Conservation (phyloP, 2,113 vertebrate genomes). For the Agapornis roseicollis region DNA sequence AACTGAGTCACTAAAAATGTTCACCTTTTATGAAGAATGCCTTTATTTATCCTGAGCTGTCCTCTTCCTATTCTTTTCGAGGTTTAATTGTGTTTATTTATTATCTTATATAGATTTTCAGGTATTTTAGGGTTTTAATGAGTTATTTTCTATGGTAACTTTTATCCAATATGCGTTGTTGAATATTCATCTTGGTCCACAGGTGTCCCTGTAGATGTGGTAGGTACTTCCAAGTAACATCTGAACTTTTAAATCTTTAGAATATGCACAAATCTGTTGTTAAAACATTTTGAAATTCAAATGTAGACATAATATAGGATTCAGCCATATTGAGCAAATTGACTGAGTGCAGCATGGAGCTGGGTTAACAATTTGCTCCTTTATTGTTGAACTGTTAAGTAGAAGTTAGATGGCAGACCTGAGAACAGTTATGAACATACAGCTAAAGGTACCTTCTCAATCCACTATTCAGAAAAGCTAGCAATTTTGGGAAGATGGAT, state of each 20-base stretch:
- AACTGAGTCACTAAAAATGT: not conserved
- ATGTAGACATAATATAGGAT: not conserved
- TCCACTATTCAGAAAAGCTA: not conserved
- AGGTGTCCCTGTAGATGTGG: not conserved
- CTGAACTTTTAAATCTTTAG: not conserved
- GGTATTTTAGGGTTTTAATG: not conserved
- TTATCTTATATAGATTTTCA: not conserved
- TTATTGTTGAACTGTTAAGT: not conserved
- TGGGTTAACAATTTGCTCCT: not conserved
- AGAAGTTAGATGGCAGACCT: not conserved
- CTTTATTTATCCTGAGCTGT: not conserved
- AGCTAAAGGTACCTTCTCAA: not conserved
- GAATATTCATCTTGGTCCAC: not conserved
- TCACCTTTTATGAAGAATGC: not conserved
- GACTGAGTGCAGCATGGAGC: not conserved
- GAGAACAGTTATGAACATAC: not conserved
- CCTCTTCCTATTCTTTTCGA: not conserved
- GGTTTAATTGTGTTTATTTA: not conserved
- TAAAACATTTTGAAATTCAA: not conserved
- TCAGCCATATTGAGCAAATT: not conserved
- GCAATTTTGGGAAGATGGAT: fast-evolving
- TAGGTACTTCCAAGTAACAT: not conserved
- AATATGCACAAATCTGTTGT: not conserved
- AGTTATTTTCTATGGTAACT: not conserved
- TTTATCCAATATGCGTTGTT: not conserved